A percentile compares a stretch with the other conserved stretches of the same genome.
Evolutionary conservation across 1,140 invertebrate species (phyloP).

Genomic region (Catajapyx aquilonaris): DNA sequence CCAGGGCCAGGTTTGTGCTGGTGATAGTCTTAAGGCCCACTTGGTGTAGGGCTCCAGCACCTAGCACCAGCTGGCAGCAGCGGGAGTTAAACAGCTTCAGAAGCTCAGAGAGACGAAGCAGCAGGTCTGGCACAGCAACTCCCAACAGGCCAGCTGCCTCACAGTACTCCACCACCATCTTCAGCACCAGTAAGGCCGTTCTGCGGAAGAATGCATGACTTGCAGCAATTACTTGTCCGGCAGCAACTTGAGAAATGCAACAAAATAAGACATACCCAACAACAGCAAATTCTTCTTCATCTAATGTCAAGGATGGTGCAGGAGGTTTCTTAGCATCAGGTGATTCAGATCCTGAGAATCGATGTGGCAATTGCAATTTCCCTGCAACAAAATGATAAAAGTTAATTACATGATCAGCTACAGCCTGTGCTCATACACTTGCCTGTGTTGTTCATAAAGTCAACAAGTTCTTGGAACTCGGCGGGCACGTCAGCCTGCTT

Average conservation of each 20-base stretch:
- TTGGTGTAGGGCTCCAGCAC: constrained; percentile 74
- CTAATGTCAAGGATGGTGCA: no score
- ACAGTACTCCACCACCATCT: constrained; percentile 80
- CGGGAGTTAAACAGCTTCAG: constrained; percentile 78
- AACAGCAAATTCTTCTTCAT: no score
- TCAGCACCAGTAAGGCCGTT: constrained; percentile 49
- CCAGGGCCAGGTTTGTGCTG: constrained; percentile 77
- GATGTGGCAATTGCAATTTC: no score
- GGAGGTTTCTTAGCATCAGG: no score
- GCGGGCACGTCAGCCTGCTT: constrained; percentile 72
- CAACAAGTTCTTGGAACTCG: constrained; percentile 68
- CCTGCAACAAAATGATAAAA: no score
- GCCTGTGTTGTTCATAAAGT: constrained; percentile 36
- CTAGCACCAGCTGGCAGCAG: constrained; percentile 81
- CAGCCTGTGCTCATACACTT: constrained; percentile 4
- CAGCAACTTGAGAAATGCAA: no score
- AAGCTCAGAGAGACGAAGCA: constrained; percentile 66
- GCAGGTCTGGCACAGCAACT: constrained; percentile 41
- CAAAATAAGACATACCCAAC: no score
- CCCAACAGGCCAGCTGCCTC: constrained; percentile 42
- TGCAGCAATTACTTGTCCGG: no score
- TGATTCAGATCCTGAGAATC: no score
- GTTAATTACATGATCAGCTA: no score
- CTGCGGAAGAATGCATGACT: no score
- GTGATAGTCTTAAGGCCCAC: constrained; percentile 92